Base-by-base conservation (phyloP, 2,113 vertebrate species). In the Psettodes erumei region DNA sequence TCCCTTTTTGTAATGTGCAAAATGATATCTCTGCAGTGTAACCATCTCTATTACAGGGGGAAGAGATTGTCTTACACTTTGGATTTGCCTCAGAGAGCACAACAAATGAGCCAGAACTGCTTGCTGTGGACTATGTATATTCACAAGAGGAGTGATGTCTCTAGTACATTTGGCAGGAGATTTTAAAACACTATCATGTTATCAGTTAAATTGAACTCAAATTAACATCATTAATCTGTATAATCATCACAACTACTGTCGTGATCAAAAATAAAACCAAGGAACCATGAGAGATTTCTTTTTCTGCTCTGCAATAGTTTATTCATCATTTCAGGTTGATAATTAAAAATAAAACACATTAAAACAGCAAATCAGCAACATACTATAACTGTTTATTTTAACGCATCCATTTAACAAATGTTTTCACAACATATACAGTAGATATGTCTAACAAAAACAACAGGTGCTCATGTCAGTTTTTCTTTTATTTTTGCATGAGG, bases 1-100 rank as follows among this genome's bases (percentile, higher is more conserved):
- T 86, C 73, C 71, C 87, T 90, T 92, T n/a, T 94, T 94, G 93
- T 93, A 88, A 89, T 88, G 89, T 92, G 93, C 90, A 92, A 94
- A 93, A 92, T 92, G 91, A 94, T 93, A 92, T 92, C 91, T 90
- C 75, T 84, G 84, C 86, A 77, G 81, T 84, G 86, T 85, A 68
- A 77, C 77, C 90, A 75, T 92, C 92, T 94, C 90, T 60, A 83
- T 93, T 94, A 92, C 93, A 90, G 82, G 75, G 78, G 71, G 90
- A 86, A 83, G 86, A 85, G 90, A 93, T 94, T 89, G 75, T 89
- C 86, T 94, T 94, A 93, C 94, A 42, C 62, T 81, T 62, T 77
- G 89, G 90, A 88, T 87, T 84, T 83, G 90, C 90, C 92, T 90
- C 89, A 86, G 77, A 84, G 89, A 88, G 83, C 91, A 80, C 50